Percentiles rank a stretch among this genome's conserved stretches.
Conservation (phyloP, 2,888 invertebrate species). For the Eutolmus rufibarbis region DNA sequence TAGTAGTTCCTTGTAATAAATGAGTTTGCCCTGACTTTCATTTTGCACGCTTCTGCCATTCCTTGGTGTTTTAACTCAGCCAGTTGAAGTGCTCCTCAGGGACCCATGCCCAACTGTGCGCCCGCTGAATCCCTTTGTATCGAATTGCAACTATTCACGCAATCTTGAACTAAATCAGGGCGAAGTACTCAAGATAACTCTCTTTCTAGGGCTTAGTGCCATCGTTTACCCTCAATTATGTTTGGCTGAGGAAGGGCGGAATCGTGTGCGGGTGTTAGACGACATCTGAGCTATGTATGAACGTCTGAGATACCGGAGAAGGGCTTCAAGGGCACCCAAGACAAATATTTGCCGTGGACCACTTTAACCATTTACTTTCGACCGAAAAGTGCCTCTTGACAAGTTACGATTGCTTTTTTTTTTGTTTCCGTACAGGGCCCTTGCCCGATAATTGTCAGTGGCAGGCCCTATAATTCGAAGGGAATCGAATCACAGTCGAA, state of each 20-base stretch:
- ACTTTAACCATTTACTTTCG: background rate
- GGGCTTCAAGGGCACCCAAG: background rate
- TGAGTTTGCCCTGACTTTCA: background rate
- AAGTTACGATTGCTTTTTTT: background rate
- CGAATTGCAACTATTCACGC: slow-evolving; percentile 40
- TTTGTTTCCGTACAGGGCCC: background rate
- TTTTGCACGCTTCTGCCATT: slow-evolving; percentile 6
- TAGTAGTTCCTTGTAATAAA: background rate
- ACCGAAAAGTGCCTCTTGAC: slow-evolving; percentile 9
- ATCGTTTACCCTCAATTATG: background rate
- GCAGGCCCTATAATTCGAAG: background rate
- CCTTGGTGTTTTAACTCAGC: background rate
- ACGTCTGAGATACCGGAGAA: background rate
- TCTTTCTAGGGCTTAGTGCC: background rate
- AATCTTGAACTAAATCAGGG: slow-evolving; percentile 38
- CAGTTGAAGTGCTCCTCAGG: background rate
- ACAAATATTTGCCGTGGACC: background rate
- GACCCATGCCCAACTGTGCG: background rate
- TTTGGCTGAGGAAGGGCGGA: background rate
- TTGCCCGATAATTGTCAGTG: background rate
- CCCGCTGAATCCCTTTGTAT: slow-evolving; percentile 3
- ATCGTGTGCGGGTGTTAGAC: background rate
- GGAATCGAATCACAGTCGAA: slow-evolving; percentile 1
- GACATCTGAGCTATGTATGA: background rate
- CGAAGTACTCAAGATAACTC: background rate